phyloP scores from a whole-genome alignment of 2,797 vertebrate species.

The Australoheros facetus region DNA sequence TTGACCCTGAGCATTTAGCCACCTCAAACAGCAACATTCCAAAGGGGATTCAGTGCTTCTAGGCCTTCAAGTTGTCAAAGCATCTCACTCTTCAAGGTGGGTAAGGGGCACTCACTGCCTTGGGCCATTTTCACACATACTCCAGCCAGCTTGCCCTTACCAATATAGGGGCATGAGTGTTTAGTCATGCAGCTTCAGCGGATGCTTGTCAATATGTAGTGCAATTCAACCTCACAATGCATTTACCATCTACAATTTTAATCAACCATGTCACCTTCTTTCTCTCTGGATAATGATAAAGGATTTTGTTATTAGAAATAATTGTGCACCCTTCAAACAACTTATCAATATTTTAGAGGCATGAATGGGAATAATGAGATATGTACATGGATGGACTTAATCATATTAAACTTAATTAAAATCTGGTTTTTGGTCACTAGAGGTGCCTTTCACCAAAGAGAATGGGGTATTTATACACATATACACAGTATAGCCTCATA shows the following conservation, averaged over 20 bases:
- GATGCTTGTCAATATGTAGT: slow-evolving; percentile 68
- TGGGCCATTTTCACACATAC: slow-evolving; percentile 53
- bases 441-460: not conserved
- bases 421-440: slow-evolving; percentile 16
- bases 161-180: slow-evolving; percentile 33
- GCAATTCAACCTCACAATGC: slow-evolving; percentile 53
- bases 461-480: not conserved
- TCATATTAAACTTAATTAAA: slow-evolving; percentile 55
- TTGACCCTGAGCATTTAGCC: slow-evolving; percentile 59
- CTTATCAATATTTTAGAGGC: slow-evolving; percentile 52
- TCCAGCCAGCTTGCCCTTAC: slow-evolving; percentile 35
- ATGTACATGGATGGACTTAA: slow-evolving; percentile 25
- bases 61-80: slow-evolving; percentile 53
- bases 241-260: slow-evolving; percentile 64
- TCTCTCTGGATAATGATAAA: slow-evolving; percentile 64
- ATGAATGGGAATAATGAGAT: slow-evolving; percentile 53
- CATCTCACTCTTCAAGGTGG: slow-evolving; percentile 44
- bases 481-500: not conserved
- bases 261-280: slow-evolving; percentile 49
- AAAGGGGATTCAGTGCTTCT: slow-evolving; percentile 52
- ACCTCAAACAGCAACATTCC: slow-evolving; percentile 64
- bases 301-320: slow-evolving; percentile 62
- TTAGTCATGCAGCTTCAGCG: slow-evolving; percentile 63
- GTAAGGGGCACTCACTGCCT: slow-evolving; percentile 48
- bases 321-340: slow-evolving; percentile 62